These are phyloP conservation scores for Ornithoptera alexandrae DNA, from an alignment of 2,888 invertebrate genomes.

Conservation along the genomic window DNA sequence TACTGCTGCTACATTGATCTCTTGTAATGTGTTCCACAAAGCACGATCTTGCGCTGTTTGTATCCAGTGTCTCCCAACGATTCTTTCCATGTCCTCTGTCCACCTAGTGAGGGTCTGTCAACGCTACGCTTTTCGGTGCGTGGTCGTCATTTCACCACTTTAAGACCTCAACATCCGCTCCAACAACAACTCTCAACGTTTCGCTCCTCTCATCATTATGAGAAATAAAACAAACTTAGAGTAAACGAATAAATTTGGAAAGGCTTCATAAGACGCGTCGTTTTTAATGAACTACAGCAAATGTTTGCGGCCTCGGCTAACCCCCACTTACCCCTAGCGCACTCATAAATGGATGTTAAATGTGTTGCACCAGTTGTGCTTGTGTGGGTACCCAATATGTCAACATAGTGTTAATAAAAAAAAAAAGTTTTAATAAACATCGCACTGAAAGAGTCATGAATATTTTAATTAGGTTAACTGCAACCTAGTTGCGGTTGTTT, in stretches of 20 bases:
- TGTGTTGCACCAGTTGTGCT: constrained; percentile 13
- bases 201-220: no score
- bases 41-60: no score
- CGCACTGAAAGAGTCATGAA: neutral
- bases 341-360: constrained; percentile 1
- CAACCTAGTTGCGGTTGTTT: neutral
- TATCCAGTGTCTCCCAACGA: no score
- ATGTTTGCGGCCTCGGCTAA: constrained; percentile 46
- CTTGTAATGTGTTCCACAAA: no score
- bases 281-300: constrained; percentile 58
- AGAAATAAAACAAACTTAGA: no score
- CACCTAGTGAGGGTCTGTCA: no score
- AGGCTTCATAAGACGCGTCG: constrained; percentile 36
- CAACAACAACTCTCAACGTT: no score
- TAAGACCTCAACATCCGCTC: no score
- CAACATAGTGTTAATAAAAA: neutral
- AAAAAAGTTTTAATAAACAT: constrained; percentile 4
- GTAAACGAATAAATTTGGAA: neutral
- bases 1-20: no score
- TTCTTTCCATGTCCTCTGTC: no score
- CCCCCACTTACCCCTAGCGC: constrained; percentile 10
- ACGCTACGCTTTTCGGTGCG: no score
- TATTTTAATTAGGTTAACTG: neutral
- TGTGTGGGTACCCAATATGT: neutral
- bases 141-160: no score